phyloP scores from a whole-genome alignment of 2,888 invertebrate genomes.

The Halocaridina rubra region DNA sequence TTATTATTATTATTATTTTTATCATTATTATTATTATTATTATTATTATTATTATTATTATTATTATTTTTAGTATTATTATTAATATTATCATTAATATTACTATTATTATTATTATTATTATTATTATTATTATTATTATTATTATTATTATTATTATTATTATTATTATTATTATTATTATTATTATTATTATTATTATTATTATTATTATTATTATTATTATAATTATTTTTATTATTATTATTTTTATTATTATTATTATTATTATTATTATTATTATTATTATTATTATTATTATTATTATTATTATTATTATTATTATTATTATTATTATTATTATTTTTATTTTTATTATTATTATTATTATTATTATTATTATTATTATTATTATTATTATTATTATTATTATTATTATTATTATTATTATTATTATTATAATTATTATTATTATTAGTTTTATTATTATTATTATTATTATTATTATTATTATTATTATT shows the following conservation, averaged over 20 bases:
- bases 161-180: background rate
- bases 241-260: background rate
- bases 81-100: background rate
- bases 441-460: background rate
- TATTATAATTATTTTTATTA: background rate
- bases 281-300: background rate
- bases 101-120: background rate
- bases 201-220: background rate
- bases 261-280: background rate
- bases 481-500: background rate
- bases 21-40: background rate
- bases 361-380: background rate
- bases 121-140: background rate
- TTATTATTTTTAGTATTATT: background rate
- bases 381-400: background rate
- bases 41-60: background rate
- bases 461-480: background rate
- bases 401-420: background rate
- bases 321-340: background rate
- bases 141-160: background rate
- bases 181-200: background rate
- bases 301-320: background rate
- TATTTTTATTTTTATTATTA: background rate
- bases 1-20: background rate
- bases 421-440: background rate